These are phyloP conservation scores for Hemicrepidius hirtus DNA, from an alignment of 2,888 invertebrate species.

Conservation along the genomic window DNA sequence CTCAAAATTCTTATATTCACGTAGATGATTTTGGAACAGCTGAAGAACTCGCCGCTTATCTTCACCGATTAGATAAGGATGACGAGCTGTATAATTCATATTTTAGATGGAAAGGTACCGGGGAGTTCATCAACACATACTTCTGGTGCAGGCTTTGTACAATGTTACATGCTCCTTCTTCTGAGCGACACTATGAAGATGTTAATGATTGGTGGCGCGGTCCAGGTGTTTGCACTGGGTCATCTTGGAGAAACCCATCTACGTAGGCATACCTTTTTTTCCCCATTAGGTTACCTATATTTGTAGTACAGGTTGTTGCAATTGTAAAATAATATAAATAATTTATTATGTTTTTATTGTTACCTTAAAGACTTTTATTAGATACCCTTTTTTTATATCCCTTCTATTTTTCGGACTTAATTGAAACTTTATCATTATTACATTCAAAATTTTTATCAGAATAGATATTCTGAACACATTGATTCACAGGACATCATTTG, in stretches of 20 bases:
- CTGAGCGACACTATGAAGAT: conserved; percentile 81
- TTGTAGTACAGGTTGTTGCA: conserved; percentile 48
- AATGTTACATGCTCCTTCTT: conserved; percentile 82
- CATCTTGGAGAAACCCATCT: conserved; percentile 76
- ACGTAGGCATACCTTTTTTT: conserved; percentile 41
- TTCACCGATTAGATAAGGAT: conserved; percentile 89
- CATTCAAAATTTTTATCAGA: too few relatives aligned
- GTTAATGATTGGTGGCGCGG: conserved; percentile 96
- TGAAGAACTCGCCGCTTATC: conserved; percentile 89
- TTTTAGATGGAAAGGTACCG: conserved; percentile 93
- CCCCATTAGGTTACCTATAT: conserved; percentile 27
- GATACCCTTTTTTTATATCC: not conserved
- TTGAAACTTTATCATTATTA: too few relatives aligned
- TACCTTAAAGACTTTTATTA: conserved; percentile 19
- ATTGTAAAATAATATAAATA: conserved; percentile 53
- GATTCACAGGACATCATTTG: too few relatives aligned
- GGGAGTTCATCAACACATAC: conserved; percentile 96
- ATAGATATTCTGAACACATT: too few relatives aligned
- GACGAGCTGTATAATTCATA: conserved; percentile 95
- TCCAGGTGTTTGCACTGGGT: conserved; percentile 82
- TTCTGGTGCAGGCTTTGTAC: conserved; percentile 95
- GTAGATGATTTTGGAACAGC: conserved; percentile 96
- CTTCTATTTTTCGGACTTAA: too few relatives aligned
- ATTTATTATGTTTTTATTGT: conserved; percentile 56
- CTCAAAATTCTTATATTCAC: conserved; percentile 94